Conservation (phyloP, 2,888 invertebrate genomes). For the Drosophila neonasuta region DNA sequence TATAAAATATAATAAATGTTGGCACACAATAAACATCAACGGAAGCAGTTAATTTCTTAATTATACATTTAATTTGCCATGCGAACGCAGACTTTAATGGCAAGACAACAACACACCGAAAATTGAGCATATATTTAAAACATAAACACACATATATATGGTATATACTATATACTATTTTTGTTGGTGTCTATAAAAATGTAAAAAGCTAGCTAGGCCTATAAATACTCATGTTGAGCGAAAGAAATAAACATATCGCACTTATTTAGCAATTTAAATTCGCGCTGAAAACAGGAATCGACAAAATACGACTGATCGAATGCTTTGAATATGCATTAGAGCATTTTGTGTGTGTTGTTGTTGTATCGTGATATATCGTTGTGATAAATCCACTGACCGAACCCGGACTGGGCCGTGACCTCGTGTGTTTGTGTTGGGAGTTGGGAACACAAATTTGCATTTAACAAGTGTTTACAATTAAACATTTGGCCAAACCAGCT, state of each 20-base stretch:
- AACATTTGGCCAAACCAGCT: constrained; percentile 36
- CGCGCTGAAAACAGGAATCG: constrained; percentile 9
- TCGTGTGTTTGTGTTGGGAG: not conserved
- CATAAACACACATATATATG: constrained; percentile 6
- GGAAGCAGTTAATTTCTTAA: constrained; percentile 76
- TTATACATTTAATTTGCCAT: constrained; percentile 70
- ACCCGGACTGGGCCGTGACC: constrained; percentile 52
- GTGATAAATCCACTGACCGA: constrained; percentile 13
- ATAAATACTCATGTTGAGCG: constrained; percentile 30
- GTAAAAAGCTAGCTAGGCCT: constrained; percentile 20
- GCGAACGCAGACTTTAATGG: constrained; percentile 49
- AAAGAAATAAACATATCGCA: constrained; percentile 11
- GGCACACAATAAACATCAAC: constrained; percentile 64
- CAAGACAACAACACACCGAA: constrained; percentile 17
- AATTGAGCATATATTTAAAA: not conserved
- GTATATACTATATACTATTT: constrained; percentile 1
- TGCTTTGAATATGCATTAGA: constrained; percentile 67
- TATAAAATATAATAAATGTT: constrained; percentile 35
- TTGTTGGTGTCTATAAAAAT: not conserved
- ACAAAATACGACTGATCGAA: not conserved
- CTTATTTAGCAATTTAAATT: constrained; percentile 32
- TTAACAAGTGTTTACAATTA: constrained; percentile 77
- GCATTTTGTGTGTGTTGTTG: constrained; percentile 18
- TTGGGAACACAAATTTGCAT: constrained; percentile 63
- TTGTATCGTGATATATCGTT: constrained; percentile 62